Percentiles rank a stretch among this genome's conserved stretches.
phyloP scores from a whole-genome alignment of 1,140 invertebrate species.

The Callitettix versicolor region DNA sequence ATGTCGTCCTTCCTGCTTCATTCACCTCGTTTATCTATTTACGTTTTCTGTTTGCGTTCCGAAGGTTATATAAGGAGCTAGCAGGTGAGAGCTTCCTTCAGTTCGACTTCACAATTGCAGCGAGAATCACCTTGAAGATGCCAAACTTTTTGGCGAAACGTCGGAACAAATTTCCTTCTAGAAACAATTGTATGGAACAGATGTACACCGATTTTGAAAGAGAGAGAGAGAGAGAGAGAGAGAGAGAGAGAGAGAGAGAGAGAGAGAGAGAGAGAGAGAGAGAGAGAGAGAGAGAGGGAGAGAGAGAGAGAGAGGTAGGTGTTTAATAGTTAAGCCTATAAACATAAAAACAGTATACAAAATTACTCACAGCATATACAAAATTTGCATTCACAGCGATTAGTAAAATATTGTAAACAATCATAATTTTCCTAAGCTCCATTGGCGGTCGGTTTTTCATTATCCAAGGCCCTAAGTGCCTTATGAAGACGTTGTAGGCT shows the following conservation, averaged over 20 bases:
- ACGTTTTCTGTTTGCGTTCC: no score
- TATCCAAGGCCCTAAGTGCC: slow-evolving; percentile 59
- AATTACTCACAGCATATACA: slow-evolving; percentile 12
- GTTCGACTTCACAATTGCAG: no score
- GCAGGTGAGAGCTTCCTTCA: no score
- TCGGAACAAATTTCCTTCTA: not conserved
- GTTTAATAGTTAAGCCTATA: not conserved
- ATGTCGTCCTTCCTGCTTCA: no score
- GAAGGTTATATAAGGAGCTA: no score
- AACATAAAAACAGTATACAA: not conserved
- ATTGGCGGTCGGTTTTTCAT: slow-evolving; percentile 41
- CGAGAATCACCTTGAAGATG: no score
- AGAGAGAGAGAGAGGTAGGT: not conserved
- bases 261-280: not conserved
- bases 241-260: not conserved
- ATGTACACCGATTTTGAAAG: not conserved
- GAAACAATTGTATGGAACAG: no score
- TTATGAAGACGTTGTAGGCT: slow-evolving; percentile 54
- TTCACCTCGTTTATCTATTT: no score
- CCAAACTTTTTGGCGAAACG: not conserved
- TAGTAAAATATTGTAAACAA: slow-evolving; percentile 43
- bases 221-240: no score
- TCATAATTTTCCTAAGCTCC: slow-evolving; percentile 37
- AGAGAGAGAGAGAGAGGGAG: not conserved
- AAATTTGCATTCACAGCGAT: slow-evolving; percentile 34